phyloP scores from a whole-genome alignment of 2,797 vertebrate genomes.

The Carduelis carduelis region DNA sequence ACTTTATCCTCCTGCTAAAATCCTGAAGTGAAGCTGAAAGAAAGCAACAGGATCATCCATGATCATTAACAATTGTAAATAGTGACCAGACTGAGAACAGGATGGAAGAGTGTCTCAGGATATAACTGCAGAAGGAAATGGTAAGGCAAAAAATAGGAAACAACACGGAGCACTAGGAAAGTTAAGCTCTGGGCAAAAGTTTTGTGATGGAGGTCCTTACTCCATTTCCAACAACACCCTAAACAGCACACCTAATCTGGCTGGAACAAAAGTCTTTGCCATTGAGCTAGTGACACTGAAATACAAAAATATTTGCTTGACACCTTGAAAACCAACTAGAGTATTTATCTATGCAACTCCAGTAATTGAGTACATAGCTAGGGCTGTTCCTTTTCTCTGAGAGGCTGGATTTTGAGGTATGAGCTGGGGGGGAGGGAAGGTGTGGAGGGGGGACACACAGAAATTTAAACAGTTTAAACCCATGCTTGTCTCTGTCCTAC shows the following conservation, averaged over 20 bases:
- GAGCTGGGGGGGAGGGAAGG: fast-evolving
- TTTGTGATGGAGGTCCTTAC: not conserved
- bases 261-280: not conserved
- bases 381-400: not conserved
- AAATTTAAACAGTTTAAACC: not conserved
- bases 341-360: not conserved
- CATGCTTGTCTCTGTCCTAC: not conserved
- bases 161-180: not conserved
- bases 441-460: too few relatives aligned
- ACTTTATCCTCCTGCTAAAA: not conserved
- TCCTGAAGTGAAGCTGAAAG: not conserved
- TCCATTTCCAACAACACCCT: not conserved
- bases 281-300: not conserved
- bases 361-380: not conserved
- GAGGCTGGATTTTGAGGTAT: not conserved
- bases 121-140: not conserved
- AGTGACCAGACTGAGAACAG: not conserved
- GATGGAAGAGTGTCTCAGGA: not conserved
- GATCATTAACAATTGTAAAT: not conserved
- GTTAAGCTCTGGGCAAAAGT: not conserved
- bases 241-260: not conserved
- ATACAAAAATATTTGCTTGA: not conserved
- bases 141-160: not conserved
- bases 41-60: not conserved
- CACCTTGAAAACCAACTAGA: not conserved